Conservation (phyloP, 2,113 vertebrate species). For the Bos indicus region DNA sequence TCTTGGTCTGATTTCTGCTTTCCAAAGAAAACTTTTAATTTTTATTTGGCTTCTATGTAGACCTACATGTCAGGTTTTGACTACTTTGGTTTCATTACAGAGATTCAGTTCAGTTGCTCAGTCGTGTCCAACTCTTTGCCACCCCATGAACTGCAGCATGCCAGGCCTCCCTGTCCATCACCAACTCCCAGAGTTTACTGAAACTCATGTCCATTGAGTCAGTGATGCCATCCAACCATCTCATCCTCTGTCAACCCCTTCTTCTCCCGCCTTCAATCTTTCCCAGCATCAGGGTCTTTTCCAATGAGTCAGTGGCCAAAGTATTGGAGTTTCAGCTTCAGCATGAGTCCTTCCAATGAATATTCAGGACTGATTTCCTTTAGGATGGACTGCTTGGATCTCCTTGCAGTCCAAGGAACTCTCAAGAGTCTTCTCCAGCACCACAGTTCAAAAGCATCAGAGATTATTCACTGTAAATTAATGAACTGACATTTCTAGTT, state of each 20-base stretch:
- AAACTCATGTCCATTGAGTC: neutral
- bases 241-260: neutral
- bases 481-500: neutral
- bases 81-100: neutral
- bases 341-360: neutral
- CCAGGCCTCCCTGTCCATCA: neutral
- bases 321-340: neutral
- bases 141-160: neutral
- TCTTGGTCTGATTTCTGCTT: neutral
- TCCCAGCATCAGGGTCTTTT: neutral
- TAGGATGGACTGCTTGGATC: neutral
- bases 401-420: neutral
- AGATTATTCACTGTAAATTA: neutral
- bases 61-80: neutral
- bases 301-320: neutral
- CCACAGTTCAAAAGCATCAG: neutral
- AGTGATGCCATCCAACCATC: neutral
- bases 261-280: neutral
- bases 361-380: neutral
- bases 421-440: neutral
- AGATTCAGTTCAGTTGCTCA: neutral
- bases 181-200: neutral
- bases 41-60: neutral
- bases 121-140: fast-evolving
- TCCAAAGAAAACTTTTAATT: neutral